A percentile compares a stretch with the other conserved stretches of the same genome.
These are phyloP conservation scores for Diadophis punctatus DNA, from an alignment of 2,113 vertebrate species.

Conservation along the genomic window DNA sequence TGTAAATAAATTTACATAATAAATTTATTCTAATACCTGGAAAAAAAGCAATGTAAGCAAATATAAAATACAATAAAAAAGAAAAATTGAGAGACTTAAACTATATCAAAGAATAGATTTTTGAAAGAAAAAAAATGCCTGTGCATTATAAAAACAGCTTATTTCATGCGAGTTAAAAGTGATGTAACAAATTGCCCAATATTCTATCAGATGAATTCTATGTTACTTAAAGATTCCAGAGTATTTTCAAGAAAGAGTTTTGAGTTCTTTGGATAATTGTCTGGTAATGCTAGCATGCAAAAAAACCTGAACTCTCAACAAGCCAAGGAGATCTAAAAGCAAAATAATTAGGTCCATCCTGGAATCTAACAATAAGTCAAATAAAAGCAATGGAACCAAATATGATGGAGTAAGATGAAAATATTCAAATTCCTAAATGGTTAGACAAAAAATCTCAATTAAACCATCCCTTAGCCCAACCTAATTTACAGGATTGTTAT, in stretches of 20 bases:
- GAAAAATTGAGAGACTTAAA: background rate
- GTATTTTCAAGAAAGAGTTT: background rate
- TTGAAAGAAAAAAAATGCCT: background rate
- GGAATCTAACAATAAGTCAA: background rate
- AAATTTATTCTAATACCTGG: background rate
- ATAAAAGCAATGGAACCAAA: background rate
- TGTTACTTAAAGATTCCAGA: background rate
- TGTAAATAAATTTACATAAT: background rate
- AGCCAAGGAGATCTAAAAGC: background rate
- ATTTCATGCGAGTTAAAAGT: background rate
- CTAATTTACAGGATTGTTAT: background rate
- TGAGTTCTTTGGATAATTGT: background rate
- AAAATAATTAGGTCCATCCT: too few relatives aligned
- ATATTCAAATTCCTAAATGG: background rate
- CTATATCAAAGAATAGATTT: background rate
- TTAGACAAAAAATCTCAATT: background rate
- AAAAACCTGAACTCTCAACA: background rate
- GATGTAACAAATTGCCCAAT: background rate
- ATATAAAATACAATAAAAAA: background rate
- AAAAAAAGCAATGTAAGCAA: background rate
- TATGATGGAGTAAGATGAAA: background rate
- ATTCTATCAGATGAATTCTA: background rate
- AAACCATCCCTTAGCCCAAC: background rate
- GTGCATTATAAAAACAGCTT: background rate
- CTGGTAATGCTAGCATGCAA: background rate